Evolutionary conservation across 2,113 vertebrate species (phyloP), one percentile per base, ranked within the genome.

Genomic region (Psammodynastes pulverulentus): DNA sequence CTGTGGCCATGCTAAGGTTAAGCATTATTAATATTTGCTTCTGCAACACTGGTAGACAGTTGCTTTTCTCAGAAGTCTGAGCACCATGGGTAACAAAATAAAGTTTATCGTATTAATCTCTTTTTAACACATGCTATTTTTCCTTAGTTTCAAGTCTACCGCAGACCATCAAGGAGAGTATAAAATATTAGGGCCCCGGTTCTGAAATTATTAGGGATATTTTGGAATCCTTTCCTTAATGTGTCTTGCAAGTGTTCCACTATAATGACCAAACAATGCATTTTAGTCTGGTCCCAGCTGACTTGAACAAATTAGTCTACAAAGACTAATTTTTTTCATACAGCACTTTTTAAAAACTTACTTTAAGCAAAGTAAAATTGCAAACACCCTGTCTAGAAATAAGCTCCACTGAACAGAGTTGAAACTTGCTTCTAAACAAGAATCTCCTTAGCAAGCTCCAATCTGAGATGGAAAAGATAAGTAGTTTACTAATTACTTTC

Each of bases 211-310:
- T 34, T 86, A 90, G 79, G 79, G 93, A 90, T 96, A 94, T 93
- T 94, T 95, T 90, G 87, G 90, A 87, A 87, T 94, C 93, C 94
- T 94, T 93, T 94, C 92, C 89, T 87, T 95, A 79, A 85, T 95
- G 90, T 94, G 62, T 95, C 90, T 93, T 96, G 96, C 95, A 95
- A 94, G 90, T 53, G 89, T 91, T 91, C 84, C 90, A 92, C 94
- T 92, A 96, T 94, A 94, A 92, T 84, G 94, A 95, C 86, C 96
- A 93, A 96, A 96, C 93, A 95, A 93, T 96, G 95, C 96, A 90
- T 95, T 94, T 97, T 95, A 94, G 94, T 96, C 92, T 94, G 94
- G 93, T 89, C 91, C 91, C 91, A 88, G 93, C 95, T 94, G 91
- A 95, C 93, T 95, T 87, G 21, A 0, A 91, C 87, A 95, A 97